These are phyloP conservation scores for Plectrocnemia conspersa DNA, from an alignment of 1,140 invertebrate genomes.

Conservation along the genomic window DNA sequence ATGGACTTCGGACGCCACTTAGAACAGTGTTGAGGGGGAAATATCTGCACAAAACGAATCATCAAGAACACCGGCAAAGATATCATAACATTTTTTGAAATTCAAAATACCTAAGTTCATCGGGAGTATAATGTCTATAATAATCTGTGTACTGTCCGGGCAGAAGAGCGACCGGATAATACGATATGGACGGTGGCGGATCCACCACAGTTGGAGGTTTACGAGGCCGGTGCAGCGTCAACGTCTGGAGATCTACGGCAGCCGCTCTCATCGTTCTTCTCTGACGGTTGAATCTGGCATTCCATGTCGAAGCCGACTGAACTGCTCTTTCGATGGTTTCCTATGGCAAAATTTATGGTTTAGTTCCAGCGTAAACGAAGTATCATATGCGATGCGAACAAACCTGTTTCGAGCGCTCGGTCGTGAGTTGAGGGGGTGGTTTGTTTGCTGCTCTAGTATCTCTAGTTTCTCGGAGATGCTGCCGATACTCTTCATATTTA, in stretches of 20 bases:
- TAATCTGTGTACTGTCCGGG: slow-evolving; percentile 90
- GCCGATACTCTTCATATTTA: slow-evolving; percentile 90
- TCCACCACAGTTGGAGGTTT: slow-evolving; percentile 34
- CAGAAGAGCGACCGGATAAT: slow-evolving; percentile 87
- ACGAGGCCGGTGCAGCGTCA: slow-evolving; percentile 67
- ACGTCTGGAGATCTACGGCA: slow-evolving; percentile 72
- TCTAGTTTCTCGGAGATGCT: slow-evolving; percentile 78
- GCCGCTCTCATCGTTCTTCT: slow-evolving; percentile 43
- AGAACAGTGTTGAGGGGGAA: slow-evolving; percentile 89
- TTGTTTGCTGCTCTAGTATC: slow-evolving; percentile 44
- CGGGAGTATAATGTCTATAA: slow-evolving; percentile 62
- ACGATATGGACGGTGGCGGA: slow-evolving; percentile 56
- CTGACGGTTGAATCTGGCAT: slow-evolving; percentile 76
- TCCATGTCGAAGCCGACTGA: slow-evolving; percentile 84
- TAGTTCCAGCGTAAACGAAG: neutral
- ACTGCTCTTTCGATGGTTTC: slow-evolving; percentile 82
- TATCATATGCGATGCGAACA: slow-evolving; percentile 35
- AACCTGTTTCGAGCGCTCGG: slow-evolving; percentile 50
- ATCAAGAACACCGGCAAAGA: neutral
- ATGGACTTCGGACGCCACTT: slow-evolving; percentile 55
- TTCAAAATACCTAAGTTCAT: slow-evolving; percentile 57
- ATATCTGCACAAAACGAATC: slow-evolving; percentile 41
- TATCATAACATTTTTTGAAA: neutral
- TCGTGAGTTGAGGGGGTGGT: slow-evolving; percentile 38
- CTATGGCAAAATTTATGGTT: slow-evolving; percentile 37